A percentile compares a stretch with the other conserved stretches of the same genome.
phyloP scores from a whole-genome alignment of 2,113 vertebrate genomes.

The Microcebus ravelobensis region DNA sequence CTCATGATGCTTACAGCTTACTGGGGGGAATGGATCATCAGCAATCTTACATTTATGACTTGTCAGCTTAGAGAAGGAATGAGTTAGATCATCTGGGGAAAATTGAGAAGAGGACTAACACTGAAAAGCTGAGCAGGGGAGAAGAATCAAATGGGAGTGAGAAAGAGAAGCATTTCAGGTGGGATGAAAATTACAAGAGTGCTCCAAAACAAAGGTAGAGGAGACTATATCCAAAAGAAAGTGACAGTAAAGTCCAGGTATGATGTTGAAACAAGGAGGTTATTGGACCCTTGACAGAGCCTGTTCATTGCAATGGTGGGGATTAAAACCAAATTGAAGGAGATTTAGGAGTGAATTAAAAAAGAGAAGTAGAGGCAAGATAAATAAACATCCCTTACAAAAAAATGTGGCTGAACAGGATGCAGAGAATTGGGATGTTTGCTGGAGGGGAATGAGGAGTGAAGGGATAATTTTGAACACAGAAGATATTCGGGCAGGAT shows the following conservation, averaged over 20 bases:
- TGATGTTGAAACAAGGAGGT: too few species aligned
- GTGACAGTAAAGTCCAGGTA: not conserved
- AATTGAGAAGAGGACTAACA: not conserved
- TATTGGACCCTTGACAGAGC: not conserved
- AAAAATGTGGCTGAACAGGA: not conserved
- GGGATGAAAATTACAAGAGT: not conserved
- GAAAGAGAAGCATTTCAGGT: not conserved
- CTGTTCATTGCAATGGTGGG: not conserved
- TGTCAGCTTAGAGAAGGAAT: not conserved
- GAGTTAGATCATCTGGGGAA: not conserved
- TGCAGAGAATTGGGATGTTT: not conserved
- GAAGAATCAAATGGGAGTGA: not conserved
- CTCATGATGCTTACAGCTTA: not conserved
- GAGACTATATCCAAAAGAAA: not conserved
- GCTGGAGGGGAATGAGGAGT: not conserved
- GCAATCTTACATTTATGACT: not conserved
- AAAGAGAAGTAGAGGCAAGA: not conserved
- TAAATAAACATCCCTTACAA: not conserved
- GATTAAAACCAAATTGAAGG: not conserved
- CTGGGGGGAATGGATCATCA: fast-evolving
- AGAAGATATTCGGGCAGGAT: not conserved
- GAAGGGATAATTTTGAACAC: not conserved
- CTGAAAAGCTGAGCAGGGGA: not conserved
- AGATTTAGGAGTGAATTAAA: not conserved
- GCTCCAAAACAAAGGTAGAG: not conserved